Base-by-base conservation (phyloP, 1,140 invertebrate genomes). In the Sitobion miscanthi region DNA sequence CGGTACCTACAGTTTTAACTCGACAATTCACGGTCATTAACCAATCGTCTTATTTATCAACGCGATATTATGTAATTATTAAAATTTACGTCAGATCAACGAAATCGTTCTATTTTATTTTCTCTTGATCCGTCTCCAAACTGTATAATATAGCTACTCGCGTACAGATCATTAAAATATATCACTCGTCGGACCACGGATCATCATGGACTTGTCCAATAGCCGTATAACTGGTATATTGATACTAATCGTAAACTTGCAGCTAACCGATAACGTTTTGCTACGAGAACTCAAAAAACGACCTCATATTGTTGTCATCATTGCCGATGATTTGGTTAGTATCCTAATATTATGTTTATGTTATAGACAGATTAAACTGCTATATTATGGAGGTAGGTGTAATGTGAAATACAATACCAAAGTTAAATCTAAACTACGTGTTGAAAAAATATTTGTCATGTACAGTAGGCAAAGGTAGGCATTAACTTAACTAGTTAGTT, bases 291-390 rank as follows among this genome's bases (percentile, higher is more conserved):
- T 77, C 1, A 83, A 82, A 30, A 87, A 93, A 3, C 90, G 94
- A 94, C 96, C 96, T 6, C 95, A 96, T 95, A 96, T 96, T 91
- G 95, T 96, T 25, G 95, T 96, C 57, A 96, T 96, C 93, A 94
- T 96, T 83, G 96, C 96, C 20, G 96, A 96, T 94, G 96, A 97
- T 95, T 95, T 97, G 95, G 96, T 94, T 49, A 94, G 94, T 93
- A 90, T 30, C n/a, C 5, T 52, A 69, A 69, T 69, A 30, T 69
- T 30, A n/a, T 11, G 30, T 69, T 69, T 69, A 69, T 69, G 25
- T 4, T 62, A 30, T 62, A 30, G 8, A 62, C 57, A 25, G 8
- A 62, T 62, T 30, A 62, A 62, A 62, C 25, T 25, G 8, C 57
- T 62, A 30, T 62, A 62, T 9, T 30, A 62, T 62, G 25, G 7